These are phyloP conservation scores for Nematolebias whitei DNA, from an alignment of 2,113 vertebrate species.

Conservation along the genomic window DNA sequence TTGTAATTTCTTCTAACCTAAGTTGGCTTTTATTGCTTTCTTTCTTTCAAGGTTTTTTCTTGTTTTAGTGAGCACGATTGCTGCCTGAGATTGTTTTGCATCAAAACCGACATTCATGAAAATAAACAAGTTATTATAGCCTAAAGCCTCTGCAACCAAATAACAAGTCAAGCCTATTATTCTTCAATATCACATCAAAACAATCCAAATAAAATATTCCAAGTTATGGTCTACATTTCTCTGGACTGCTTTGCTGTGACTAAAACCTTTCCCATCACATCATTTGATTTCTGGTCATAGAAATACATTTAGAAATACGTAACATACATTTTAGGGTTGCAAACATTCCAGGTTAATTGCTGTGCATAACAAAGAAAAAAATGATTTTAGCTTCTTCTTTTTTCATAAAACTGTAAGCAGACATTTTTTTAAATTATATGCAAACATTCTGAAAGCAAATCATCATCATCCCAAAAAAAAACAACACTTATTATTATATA, in stretches of 20 bases:
- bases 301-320: not conserved
- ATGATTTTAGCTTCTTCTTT: not conserved
- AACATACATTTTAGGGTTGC: not conserved
- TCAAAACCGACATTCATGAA: slow-evolving; percentile 28
- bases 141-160: slow-evolving; percentile 19
- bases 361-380: not conserved
- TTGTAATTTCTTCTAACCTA: slow-evolving; percentile 2
- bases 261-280: not conserved
- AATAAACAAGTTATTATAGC: slow-evolving; percentile 25
- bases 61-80: slow-evolving; percentile 36
- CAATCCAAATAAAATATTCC: not conserved
- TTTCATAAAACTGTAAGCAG: not conserved
- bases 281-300: not conserved
- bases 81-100: slow-evolving; percentile 33
- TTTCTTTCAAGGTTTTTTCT: too few species aligned
- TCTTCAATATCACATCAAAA: slow-evolving; percentile 8
- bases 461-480: not conserved
- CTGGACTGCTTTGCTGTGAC: not conserved
- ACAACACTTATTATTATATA: not conserved
- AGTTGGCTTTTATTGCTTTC: slow-evolving; percentile 2
- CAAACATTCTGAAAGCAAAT: not conserved
- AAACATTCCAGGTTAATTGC: not conserved
- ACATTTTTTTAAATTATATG: not conserved
- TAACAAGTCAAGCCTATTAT: not conserved
- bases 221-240: not conserved